Evolutionary conservation across 1,140 invertebrate genomes (phyloP).

Genomic region (Luehdorfia chinensis): DNA sequence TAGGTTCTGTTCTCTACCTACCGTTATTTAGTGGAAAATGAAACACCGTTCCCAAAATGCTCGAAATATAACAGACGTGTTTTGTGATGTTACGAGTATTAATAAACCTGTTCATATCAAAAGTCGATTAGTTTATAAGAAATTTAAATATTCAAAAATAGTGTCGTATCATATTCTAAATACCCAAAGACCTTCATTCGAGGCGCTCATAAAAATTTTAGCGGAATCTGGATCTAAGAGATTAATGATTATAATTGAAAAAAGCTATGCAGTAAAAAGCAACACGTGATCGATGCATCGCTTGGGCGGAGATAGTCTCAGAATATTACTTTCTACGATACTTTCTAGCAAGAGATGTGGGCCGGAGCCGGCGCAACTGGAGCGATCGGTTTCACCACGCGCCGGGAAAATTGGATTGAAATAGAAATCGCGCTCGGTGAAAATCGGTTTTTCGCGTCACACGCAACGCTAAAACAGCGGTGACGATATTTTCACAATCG

Average conservation of each 20-base stretch:
- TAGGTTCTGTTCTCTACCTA: too few relatives aligned
- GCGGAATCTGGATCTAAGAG: conserved; percentile 7
- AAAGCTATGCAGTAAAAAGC: conserved; percentile 47
- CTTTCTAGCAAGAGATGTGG: conserved; percentile 75
- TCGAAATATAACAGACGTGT: too few relatives aligned
- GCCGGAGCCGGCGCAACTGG: conserved; percentile 67
- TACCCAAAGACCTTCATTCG: too few relatives aligned
- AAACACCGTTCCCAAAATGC: too few relatives aligned
- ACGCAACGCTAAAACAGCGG: conserved; percentile 54
- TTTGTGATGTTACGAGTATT: too few relatives aligned
- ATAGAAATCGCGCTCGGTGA: conserved; percentile 71
- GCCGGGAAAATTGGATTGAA: conserved; percentile 74
- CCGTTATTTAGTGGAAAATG: too few relatives aligned
- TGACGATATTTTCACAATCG: conserved; percentile 8
- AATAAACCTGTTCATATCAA: too few relatives aligned
- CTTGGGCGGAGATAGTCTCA: conserved; percentile 54
- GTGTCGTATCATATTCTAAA: too few relatives aligned
- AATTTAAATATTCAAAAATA: too few relatives aligned
- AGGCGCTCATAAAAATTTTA: too few relatives aligned
- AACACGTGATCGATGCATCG: conserved; percentile 66
- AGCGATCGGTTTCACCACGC: conserved; percentile 73
- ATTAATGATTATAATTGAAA: conserved; percentile 24
- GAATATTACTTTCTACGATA: conserved; percentile 75
- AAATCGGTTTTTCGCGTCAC: conserved; percentile 71
- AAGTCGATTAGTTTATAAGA: too few relatives aligned